phyloP scores from a whole-genome alignment of 2,113 vertebrate species.

The Pluvianellus socialis region DNA sequence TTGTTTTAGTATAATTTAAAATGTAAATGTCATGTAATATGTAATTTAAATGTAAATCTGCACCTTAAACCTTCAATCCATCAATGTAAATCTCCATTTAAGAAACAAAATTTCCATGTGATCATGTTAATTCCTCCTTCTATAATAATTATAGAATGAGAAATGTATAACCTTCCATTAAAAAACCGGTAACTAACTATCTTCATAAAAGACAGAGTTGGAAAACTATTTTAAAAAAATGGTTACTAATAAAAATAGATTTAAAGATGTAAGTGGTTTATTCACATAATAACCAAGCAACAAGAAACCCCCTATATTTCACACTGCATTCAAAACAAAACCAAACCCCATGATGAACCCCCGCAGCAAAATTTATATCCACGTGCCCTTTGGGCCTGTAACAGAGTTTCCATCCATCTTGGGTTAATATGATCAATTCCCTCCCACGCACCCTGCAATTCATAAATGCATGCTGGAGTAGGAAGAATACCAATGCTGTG shows the following conservation, averaged over 20 bases:
- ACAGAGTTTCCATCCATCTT: not conserved
- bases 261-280: not conserved
- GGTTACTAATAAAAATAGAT: not conserved
- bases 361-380: not conserved
- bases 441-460: not conserved
- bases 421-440: not conserved
- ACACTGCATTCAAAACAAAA: not conserved
- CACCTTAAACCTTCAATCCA: slow-evolving; percentile 66
- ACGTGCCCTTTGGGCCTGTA: not conserved
- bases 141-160: slow-evolving; percentile 50
- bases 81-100: slow-evolving; percentile 64
- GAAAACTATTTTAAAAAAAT: not conserved
- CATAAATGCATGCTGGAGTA: not conserved
- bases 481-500: not conserved
- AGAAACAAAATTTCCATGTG: slow-evolving; percentile 59
- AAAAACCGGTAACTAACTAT: slow-evolving; percentile 5
- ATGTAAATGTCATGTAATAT: slow-evolving; percentile 59
- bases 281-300: not conserved
- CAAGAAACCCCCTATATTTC: not conserved
- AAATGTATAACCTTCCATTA: slow-evolving; percentile 54
- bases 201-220: not conserved
- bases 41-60: slow-evolving; percentile 70
- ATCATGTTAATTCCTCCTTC: slow-evolving; percentile 52
- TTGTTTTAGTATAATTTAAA: slow-evolving; percentile 68
- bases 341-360: not conserved